Percentiles rank a stretch among this genome's conserved stretches.
Evolutionary conservation across 2,113 vertebrate species (phyloP).

Genomic region (Corynorhinus townsendii): DNA sequence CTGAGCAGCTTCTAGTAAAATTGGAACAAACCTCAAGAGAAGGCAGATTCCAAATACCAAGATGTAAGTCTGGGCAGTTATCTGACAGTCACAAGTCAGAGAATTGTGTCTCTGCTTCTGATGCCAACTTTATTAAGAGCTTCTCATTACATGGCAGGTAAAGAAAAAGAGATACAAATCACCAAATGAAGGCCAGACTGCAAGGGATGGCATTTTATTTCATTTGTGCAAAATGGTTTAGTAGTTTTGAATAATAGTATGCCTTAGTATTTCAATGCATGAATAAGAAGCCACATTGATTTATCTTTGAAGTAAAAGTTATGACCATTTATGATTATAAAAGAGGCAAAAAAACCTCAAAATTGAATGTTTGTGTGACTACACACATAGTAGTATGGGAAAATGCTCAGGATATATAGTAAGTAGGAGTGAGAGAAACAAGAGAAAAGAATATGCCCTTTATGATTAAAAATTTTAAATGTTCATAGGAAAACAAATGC

Average conservation of each 20-base stretch:
- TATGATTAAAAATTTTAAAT: neutral
- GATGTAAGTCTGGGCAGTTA: slow-evolving; percentile 46
- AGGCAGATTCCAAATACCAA: slow-evolving; percentile 36
- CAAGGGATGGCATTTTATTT: neutral
- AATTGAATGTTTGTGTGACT: neutral
- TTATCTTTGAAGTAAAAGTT: neutral
- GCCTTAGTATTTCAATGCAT: neutral
- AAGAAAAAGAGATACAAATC: neutral
- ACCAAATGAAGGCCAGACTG: slow-evolving; percentile 17
- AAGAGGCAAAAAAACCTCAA: neutral
- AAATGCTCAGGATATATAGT: neutral
- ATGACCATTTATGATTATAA: neutral
- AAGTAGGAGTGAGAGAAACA: neutral
- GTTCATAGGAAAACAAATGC: neutral
- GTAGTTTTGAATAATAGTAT: neutral
- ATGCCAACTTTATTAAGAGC: slow-evolving; percentile 28
- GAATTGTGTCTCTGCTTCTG: neutral
- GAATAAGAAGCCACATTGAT: neutral
- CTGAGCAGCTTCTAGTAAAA: slow-evolving; percentile 68
- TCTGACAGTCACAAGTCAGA: slow-evolving; percentile 32
- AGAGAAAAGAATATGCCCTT: neutral
- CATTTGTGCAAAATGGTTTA: neutral
- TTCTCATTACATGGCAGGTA: slow-evolving; percentile 25
- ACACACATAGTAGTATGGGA: neutral
- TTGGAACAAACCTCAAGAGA: slow-evolving; percentile 60